A percentile compares a stretch with the other conserved stretches of the same genome.
Evolutionary conservation across 2,113 vertebrate genomes (phyloP).

Genomic region (Clarias magur): DNA sequence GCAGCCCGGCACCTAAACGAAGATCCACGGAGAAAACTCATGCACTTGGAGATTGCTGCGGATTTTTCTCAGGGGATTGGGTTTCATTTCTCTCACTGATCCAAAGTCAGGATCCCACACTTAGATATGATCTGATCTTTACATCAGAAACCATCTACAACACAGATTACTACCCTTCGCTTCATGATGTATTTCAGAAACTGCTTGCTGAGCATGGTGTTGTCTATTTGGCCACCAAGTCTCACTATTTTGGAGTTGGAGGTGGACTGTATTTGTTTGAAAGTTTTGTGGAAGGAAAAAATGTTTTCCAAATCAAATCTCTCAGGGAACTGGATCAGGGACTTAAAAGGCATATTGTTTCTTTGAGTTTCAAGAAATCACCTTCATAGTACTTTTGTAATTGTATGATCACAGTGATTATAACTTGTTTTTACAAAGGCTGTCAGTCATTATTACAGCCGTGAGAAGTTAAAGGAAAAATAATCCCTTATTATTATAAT

Average conservation of each 20-base stretch:
- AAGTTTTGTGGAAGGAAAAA: slow-evolving; percentile 77
- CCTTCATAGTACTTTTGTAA: background rate
- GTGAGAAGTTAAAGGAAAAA: background rate
- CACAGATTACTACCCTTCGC: slow-evolving; percentile 77
- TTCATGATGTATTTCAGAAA: slow-evolving; percentile 79
- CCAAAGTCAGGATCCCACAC: slow-evolving; percentile 58
- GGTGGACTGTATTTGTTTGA: slow-evolving; percentile 87
- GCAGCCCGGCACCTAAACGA: slow-evolving; percentile 57
- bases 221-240: slow-evolving; percentile 88
- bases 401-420: background rate
- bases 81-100: slow-evolving; percentile 78
- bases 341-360: slow-evolving; percentile 83
- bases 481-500: background rate
- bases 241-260: slow-evolving; percentile 93
- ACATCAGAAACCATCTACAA: slow-evolving; percentile 97
- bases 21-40: slow-evolving; percentile 56
- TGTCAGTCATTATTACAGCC: background rate
- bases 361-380: slow-evolving; percentile 76
- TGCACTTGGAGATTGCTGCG: slow-evolving; percentile 64
- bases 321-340: slow-evolving; percentile 81
- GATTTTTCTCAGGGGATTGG: slow-evolving; percentile 94
- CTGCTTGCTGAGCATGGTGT: slow-evolving; percentile 75
- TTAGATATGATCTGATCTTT: slow-evolving; percentile 87
- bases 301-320: slow-evolving; percentile 72
- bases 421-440: background rate